These are phyloP conservation scores for Leptopilina boulardi DNA, from an alignment of 1,140 invertebrate genomes.

Conservation along the genomic window DNA sequence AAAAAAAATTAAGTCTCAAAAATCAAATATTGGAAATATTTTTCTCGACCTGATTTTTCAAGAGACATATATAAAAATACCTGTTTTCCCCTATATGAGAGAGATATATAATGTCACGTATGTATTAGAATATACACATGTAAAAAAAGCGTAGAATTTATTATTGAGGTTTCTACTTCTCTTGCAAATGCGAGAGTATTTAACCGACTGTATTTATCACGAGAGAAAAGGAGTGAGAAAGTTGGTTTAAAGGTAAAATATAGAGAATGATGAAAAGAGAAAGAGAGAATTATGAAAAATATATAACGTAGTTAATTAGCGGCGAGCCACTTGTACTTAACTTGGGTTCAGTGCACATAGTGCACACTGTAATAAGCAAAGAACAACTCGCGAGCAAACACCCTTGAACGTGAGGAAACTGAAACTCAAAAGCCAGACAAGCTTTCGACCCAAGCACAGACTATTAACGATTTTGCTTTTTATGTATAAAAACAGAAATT, in stretches of 20 bases:
- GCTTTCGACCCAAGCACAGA: slow-evolving; percentile 52
- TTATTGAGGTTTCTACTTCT: slow-evolving; percentile 50
- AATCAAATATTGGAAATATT: neutral
- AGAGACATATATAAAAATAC: neutral
- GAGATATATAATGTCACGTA: neutral
- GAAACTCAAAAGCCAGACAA: slow-evolving; percentile 56
- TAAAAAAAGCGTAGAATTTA: slow-evolving; percentile 41
- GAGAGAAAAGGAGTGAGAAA: slow-evolving; percentile 33
- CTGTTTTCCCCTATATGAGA: neutral
- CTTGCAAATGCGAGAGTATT: slow-evolving; percentile 49
- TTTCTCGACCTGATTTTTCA: neutral
- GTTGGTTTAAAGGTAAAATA: slow-evolving; percentile 42
- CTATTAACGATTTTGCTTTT: slow-evolving; percentile 53
- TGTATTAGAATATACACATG: no score
- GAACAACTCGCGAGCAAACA: slow-evolving; percentile 65
- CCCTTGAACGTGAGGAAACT: slow-evolving; percentile 61
- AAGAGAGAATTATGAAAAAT: slow-evolving; percentile 59
- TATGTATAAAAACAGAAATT: slow-evolving; percentile 54
- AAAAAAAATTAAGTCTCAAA: no score
- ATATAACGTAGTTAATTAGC: slow-evolving; percentile 73
- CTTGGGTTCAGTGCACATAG: slow-evolving; percentile 58
- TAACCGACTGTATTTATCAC: slow-evolving; percentile 46
- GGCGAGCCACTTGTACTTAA: slow-evolving; percentile 67
- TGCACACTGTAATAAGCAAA: slow-evolving; percentile 69
- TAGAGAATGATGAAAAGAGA: slow-evolving; percentile 42